Evolutionary conservation across 2,797 vertebrate genomes (phyloP), one percentile per base, ranked within the genome.

Genomic region (Schizopygopsis malacanthus): DNA sequence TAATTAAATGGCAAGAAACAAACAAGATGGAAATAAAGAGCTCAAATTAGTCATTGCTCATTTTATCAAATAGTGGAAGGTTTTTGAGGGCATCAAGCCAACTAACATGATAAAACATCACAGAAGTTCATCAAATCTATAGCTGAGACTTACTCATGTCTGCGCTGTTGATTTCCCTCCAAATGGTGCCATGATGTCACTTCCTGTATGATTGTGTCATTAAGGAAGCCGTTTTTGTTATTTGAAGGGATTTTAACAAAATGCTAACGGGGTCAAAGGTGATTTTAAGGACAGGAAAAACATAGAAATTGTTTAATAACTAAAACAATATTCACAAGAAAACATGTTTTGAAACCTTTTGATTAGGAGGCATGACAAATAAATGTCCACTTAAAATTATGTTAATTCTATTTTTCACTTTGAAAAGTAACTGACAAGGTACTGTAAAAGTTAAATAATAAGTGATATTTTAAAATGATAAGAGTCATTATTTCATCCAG

Each of bases 161-260:
- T 52, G 28, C 13, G 73, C 18, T 54, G 28, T 76, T 54, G 28
- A 39, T 37, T 6, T 54, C 28, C 18, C 50, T 76, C 28, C 73
- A 39, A 13, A 65, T 33, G 6, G 15, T 33, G 25, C 61, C 33
- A 8, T 54, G 73, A 76, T 54, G 50, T 54, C 50, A 76, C 50
- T 76, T 76, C 73, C 28, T 76, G 50, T 54, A 20, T 39, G 28
- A 54, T 22, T 22, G 0, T 37, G 28, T 37, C 43, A 47, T 16
- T 6, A 39, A 54, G 18, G 50, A 54, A 54, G 18, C 11, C 7
- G 10, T 11, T 54, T 54, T 54, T 22, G 18, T 7, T 52, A 39
- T 76, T 76, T 54, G 11, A 54, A 54, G 3, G 10, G 73, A 47
- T 76, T 76, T 52, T 54, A 37, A 54, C 28, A 54, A 76, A 76